phyloP scores from a whole-genome alignment of 1,140 invertebrate species.

The Vollenhovia emeryi region DNA sequence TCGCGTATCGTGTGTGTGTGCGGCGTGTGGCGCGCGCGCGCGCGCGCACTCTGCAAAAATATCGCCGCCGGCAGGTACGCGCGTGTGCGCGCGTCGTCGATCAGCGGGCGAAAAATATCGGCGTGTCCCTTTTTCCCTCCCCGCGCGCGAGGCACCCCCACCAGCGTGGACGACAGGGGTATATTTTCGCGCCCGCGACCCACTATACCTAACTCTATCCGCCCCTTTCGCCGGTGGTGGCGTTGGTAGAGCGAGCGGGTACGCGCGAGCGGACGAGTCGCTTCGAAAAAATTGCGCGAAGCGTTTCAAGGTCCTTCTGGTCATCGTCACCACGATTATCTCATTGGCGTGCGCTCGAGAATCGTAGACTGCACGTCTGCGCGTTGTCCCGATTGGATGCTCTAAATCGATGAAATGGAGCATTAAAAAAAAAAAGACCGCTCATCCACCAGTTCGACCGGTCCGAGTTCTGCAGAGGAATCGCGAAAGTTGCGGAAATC shows the following conservation, averaged over 20 bases:
- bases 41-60: neutral
- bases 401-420: neutral
- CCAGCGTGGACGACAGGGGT: slow-evolving; percentile 21
- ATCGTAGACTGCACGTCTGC: slow-evolving; percentile 45
- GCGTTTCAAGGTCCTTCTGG: slow-evolving; percentile 57
- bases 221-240: slow-evolving; percentile 69
- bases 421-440: neutral
- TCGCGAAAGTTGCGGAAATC: neutral
- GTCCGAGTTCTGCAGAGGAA: neutral
- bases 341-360: slow-evolving; percentile 13
- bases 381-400: slow-evolving; percentile 4
- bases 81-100: slow-evolving; percentile 44
- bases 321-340: slow-evolving; percentile 33
- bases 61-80: slow-evolving; percentile 36
- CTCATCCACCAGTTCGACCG: neutral
- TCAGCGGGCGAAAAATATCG: slow-evolving; percentile 71
- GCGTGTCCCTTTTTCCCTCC: slow-evolving; percentile 62
- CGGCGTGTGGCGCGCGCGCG: slow-evolving; percentile 4
- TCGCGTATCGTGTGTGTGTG: neutral
- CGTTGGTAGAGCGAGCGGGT: slow-evolving; percentile 67
- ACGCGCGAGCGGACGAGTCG: slow-evolving; percentile 68
- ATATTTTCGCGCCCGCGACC: slow-evolving; percentile 45
- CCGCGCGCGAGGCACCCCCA: slow-evolving; percentile 41
- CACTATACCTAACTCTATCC: slow-evolving; percentile 70
- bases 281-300: slow-evolving; percentile 76